These are phyloP conservation scores for Nycticorax nycticorax DNA, from an alignment of 2,113 vertebrate genomes.

Conservation along the genomic window DNA sequence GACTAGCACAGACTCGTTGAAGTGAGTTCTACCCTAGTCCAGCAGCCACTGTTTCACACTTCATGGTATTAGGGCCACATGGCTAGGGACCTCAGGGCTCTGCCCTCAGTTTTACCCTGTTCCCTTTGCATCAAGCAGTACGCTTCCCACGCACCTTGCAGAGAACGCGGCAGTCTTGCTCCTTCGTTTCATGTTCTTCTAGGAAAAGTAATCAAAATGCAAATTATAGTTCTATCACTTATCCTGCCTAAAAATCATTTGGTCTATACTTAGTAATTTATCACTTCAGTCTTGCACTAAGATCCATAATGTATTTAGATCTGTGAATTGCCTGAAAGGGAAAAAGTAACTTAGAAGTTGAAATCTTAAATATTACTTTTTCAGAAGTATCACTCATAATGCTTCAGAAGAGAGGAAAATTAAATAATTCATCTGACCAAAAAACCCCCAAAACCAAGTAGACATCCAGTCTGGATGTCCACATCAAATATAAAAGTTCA, in stretches of 20 bases:
- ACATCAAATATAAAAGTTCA: neutral
- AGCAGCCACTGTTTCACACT: neutral
- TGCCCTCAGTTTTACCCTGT: neutral
- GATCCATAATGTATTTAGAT: neutral
- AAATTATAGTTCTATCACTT: constrained; percentile 34
- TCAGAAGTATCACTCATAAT: neutral
- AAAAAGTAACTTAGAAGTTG: neutral
- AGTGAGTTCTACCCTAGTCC: neutral
- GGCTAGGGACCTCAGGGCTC: neutral
- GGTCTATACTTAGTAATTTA: constrained; percentile 22
- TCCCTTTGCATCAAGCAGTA: neutral
- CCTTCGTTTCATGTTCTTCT: constrained; percentile 11
- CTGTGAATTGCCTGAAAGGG: neutral
- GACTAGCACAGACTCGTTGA: neutral
- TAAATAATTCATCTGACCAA: neutral
- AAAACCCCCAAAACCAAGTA: too few relatives aligned
- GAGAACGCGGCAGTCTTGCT: neutral
- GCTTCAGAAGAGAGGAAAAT: neutral
- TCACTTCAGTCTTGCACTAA: neutral
- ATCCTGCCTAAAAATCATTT: constrained; percentile 29
- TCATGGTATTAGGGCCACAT: accelerated
- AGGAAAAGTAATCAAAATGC: constrained; percentile 56
- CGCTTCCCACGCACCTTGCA: neutral
- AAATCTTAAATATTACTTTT: neutral
- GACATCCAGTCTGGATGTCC: too few relatives aligned